Evolutionary conservation across 2,888 invertebrate genomes (phyloP).

Genomic region (Scotopteryx bipunctaria): DNA sequence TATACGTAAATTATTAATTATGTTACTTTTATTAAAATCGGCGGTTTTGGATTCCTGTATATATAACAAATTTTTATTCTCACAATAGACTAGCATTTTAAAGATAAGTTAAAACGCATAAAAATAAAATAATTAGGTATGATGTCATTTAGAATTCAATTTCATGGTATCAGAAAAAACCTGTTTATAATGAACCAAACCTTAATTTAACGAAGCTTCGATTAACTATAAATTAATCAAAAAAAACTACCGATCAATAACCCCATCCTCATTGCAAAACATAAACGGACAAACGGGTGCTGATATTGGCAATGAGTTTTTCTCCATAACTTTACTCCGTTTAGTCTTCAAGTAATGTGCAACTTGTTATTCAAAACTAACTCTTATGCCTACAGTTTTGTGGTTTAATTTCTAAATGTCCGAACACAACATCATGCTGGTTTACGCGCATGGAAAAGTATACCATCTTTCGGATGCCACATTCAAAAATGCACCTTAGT

Average conservation of each 20-base stretch:
- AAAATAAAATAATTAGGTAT: too few species aligned
- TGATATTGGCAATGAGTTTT: constrained; percentile 47
- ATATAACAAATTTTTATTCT: too few species aligned
- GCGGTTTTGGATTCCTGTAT: too few species aligned
- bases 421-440: constrained; percentile 13
- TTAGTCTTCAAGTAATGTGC: constrained; percentile 27
- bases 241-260: constrained; percentile 24
- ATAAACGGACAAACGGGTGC: constrained; percentile 39
- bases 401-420: constrained; percentile 6
- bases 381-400: constrained; percentile 1
- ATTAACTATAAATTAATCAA: constrained; percentile 1
- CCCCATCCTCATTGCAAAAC: constrained; percentile 28
- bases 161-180: too few species aligned
- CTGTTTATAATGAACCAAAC: not conserved
- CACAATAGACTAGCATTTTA: too few species aligned
- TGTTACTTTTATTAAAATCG: too few species aligned
- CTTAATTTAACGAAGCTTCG: constrained; percentile 3
- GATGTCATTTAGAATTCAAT: too few species aligned
- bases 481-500: constrained; percentile 2
- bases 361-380: not conserved
- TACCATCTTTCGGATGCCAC: constrained; percentile 13
- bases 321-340: constrained; percentile 33
- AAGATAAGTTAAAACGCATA: too few species aligned
- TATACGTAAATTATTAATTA: too few species aligned
- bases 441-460: constrained; percentile 17